Evolutionary conservation across 2,888 invertebrate species (phyloP), one percentile per base, ranked within the genome.

Genomic region (Polyommatus iphigenia): DNA sequence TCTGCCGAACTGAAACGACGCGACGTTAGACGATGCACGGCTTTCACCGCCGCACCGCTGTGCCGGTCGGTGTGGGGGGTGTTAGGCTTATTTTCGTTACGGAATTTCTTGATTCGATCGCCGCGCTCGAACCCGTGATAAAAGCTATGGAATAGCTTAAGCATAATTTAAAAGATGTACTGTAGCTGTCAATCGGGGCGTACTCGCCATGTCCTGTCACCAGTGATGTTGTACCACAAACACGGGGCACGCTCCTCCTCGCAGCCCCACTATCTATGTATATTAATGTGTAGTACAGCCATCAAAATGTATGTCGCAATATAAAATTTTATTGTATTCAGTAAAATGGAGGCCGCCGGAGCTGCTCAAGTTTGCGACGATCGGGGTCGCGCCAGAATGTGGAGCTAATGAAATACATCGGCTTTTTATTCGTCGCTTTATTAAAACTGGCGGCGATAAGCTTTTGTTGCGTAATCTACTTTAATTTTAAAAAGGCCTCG

Each of bases 391-490:
- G 57, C 67, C 15, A 67, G 67, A 18, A 32, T 32, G 32, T n/a
- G 20, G 41, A 18, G 24, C 72, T 72, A 73, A 73, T 73, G 41
- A 73, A 73, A 73, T 46, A 46, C 73, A 73, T 24, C 24, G 46
- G 20, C 73, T 24, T 54, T 75, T 75, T 75, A 75, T 75, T 54
- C 75, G 50, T 29, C 29, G 50, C 75, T 13, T 54, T 54, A 75
- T 75, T 75, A 75, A 54, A 75, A 50, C 20, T 29, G 50, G 50
- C 46, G 29, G 24, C 50, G 46, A 75, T 54, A 29, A 75, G 54
- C 75, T 50, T 46, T 18, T 10, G 75, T 75, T 75, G 29, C 29
- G 75, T 75, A 75, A 75, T 75, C 24, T 54, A n/a, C 75, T 75
- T 75, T 54, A 75, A 54, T 75, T 75, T 75, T 46, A 75, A 75